Evolutionary conservation across 2,888 invertebrate species (phyloP), one percentile per base, ranked within the genome.

Genomic region (Drosophila pseudotalamancana): DNA sequence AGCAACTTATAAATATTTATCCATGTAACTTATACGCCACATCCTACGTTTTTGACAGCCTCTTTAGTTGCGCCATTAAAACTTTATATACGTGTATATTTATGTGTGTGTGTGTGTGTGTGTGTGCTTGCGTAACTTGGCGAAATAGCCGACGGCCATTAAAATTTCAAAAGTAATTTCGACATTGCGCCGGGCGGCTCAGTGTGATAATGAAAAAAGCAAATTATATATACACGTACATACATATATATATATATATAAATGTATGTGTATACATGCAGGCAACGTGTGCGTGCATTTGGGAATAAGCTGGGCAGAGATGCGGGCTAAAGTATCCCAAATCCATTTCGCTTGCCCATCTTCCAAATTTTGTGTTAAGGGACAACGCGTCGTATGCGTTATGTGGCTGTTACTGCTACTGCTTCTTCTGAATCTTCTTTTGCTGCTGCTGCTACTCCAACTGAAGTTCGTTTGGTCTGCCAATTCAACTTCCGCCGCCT

Each of bases 131-230:
- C 39, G 9, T 27, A 34, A 55, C 25, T 64, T 34, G 29, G 39
- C 35, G 23, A 53, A 64, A 62, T 77, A 57, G 71, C 80, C 83
- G 46, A 27, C 57, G 42, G 72, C 54, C 61, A 72, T 72, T 74
- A 65, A 79, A 77, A 77, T 82, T 79, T 79, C 55, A 72, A 77
- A 79, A 79, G 80, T 74, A 71, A 79, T 79, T 74, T 77, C 56
- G 51, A 62, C 57, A 79, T 77, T 79, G 55, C 42, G 39, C 37
- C 48, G 51, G 61, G 60, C 39, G 48, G 50, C 64, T 59, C 51
- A 42, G 42, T 35, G 50, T 43, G 71, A 59, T 67, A 71, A 77
- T 76, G 59, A 59, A 62, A 64, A 70, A 42, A 35, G n/a, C 19
- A 16, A 14, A 23, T 1, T 16, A 16, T 16, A 18, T 14, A 32